These are phyloP conservation scores for Nemotelus nigrinus DNA, from an alignment of 2,888 invertebrate species.

Conservation along the genomic window DNA sequence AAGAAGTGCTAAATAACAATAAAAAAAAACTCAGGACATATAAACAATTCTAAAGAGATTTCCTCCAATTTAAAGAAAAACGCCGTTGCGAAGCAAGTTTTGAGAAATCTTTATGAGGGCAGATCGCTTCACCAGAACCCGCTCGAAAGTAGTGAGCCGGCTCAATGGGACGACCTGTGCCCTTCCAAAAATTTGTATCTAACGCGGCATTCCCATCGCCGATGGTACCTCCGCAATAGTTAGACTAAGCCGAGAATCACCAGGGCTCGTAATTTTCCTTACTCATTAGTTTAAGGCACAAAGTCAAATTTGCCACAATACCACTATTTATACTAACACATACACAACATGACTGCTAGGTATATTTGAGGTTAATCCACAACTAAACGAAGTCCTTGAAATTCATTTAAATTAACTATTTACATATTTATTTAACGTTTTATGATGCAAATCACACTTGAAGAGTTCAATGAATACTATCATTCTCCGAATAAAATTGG, in stretches of 20 bases:
- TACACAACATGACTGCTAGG: constrained; percentile 16
- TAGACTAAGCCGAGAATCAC: constrained; percentile 45
- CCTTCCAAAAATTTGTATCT: constrained; percentile 42
- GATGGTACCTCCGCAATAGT: constrained; percentile 18
- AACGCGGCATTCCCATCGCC: constrained; percentile 31
- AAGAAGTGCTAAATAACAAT: neutral
- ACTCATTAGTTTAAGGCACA: constrained; percentile 48
- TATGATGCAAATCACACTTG: no score
- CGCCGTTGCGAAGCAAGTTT: neutral
- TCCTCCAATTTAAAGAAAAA: neutral
- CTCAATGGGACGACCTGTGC: constrained; percentile 46
- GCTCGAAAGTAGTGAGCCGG: constrained; percentile 46
- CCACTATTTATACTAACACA: neutral
- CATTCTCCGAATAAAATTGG: no score
- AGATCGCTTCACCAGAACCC: constrained; percentile 45
- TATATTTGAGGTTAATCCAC: neutral
- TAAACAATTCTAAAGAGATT: neutral
- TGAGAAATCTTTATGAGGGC: constrained; percentile 15
- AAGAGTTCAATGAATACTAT: no score
- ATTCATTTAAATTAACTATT: no score
- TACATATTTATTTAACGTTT: no score
- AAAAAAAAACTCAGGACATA: neutral
- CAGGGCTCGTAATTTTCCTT: constrained; percentile 47
- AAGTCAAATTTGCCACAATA: neutral
- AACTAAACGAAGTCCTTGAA: no score